Evolutionary conservation across 2,888 invertebrate species (phyloP).

Genomic region (Luperina testacea): DNA sequence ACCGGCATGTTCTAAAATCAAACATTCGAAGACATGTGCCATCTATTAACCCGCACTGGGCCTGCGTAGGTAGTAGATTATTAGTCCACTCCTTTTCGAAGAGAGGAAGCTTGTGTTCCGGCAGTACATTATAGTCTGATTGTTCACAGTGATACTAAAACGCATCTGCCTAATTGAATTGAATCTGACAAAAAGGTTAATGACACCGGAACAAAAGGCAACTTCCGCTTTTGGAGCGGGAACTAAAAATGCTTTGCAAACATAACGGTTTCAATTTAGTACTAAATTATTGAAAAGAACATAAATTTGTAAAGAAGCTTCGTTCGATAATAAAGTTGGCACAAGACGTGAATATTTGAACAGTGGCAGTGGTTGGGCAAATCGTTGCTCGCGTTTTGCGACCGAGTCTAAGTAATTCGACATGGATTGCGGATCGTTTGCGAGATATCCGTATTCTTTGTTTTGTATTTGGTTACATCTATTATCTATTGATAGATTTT

Average conservation of each 20-base stretch:
- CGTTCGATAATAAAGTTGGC: constrained; percentile 53
- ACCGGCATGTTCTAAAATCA: background rate
- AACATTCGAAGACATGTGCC: too few species aligned
- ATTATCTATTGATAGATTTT: background rate
- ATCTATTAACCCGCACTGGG: background rate
- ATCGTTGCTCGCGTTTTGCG: constrained; percentile 35
- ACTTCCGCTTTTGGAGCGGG: constrained; percentile 8
- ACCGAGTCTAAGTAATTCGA: constrained; percentile 58
- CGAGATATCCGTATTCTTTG: constrained; percentile 42
- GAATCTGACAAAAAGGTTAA: constrained; percentile 18
- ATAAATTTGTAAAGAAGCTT: constrained; percentile 42
- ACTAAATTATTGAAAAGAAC: constrained; percentile 29
- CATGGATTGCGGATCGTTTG: constrained; percentile 50
- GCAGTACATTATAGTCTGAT: too few species aligned
- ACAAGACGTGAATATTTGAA: constrained; percentile 49
- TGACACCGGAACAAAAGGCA: constrained; percentile 9
- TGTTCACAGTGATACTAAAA: background rate
- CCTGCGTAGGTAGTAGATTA: background rate
- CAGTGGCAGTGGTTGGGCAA: constrained; percentile 43
- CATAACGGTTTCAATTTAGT: constrained; percentile 4
- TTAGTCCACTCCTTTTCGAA: too few species aligned
- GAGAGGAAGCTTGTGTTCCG: too few species aligned
- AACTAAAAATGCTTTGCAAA: constrained; percentile 15
- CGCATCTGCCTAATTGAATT: background rate
- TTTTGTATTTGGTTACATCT: constrained; percentile 33